These are phyloP conservation scores for Zosterops pallidus DNA, from an alignment of 2,113 vertebrate species.

Conservation along the genomic window DNA sequence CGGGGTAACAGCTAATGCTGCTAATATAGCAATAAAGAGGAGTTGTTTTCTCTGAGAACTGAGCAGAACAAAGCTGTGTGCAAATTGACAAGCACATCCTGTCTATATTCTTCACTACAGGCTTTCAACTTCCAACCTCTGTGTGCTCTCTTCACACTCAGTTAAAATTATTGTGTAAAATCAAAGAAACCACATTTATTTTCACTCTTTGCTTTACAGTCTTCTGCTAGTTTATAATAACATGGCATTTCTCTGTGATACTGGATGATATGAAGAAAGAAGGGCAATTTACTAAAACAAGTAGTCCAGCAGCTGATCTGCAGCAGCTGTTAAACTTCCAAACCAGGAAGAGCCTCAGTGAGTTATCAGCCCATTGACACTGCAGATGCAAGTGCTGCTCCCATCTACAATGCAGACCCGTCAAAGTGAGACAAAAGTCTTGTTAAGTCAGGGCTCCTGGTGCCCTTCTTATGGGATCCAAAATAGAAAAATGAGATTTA, in stretches of 20 bases:
- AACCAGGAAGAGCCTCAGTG: neutral
- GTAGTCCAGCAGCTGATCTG: conserved; percentile 8
- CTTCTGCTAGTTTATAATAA: neutral
- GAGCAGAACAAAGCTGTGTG: neutral
- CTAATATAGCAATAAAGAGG: neutral
- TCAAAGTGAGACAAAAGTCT: neutral
- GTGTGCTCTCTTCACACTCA: neutral
- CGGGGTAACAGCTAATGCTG: neutral
- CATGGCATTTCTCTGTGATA: neutral
- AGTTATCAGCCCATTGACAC: neutral
- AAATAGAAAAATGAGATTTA: neutral
- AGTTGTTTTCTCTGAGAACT: neutral
- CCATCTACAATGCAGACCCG: neutral
- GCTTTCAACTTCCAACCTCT: neutral
- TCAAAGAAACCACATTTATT: neutral
- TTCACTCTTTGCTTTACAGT: neutral
- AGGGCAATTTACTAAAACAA: conserved; percentile 21
- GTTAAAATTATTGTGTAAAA: neutral
- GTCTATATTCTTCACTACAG: neutral
- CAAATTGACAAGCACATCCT: neutral
- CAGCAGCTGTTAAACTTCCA: neutral
- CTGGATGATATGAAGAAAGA: neutral
- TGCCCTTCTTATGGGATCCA: neutral
- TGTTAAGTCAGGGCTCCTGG: neutral
- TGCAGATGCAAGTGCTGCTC: neutral